phyloP scores from a whole-genome alignment of 2,888 invertebrate genomes.

The Allolobophora icterica region DNA sequence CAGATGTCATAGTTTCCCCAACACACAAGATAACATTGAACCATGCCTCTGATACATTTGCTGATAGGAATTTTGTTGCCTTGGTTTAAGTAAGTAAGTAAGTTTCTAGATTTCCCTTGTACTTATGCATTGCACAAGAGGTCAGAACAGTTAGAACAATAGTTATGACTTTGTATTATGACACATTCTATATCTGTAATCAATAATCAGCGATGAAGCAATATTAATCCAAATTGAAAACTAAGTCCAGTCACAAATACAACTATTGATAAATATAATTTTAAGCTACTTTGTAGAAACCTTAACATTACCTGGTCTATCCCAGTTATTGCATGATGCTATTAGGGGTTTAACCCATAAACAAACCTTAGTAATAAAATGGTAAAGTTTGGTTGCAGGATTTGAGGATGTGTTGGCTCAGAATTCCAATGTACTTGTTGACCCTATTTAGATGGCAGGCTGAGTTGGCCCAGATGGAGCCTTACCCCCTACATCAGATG shows the following conservation, averaged over 20 bases:
- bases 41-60: background rate
- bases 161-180: no score
- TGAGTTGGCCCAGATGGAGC: no score
- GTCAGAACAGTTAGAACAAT: no score
- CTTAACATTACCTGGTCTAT: background rate
- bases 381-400: background rate
- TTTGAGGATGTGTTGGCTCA: background rate
- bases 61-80: background rate
- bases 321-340: background rate
- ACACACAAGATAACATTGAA: background rate
- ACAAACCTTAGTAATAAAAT: background rate
- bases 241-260: background rate
- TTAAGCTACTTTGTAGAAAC: constrained; percentile 1
- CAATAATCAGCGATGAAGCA: background rate
- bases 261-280: background rate
- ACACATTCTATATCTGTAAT: background rate
- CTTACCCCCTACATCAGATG: no score
- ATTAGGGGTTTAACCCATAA: background rate
- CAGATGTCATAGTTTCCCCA: no score
- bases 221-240: background rate
- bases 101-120: background rate
- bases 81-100: background rate
- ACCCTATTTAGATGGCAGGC: no score
- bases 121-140: background rate
- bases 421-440: no score